phyloP scores from a whole-genome alignment of 2,797 vertebrate genomes.

The Peromyscus eremicus region DNA sequence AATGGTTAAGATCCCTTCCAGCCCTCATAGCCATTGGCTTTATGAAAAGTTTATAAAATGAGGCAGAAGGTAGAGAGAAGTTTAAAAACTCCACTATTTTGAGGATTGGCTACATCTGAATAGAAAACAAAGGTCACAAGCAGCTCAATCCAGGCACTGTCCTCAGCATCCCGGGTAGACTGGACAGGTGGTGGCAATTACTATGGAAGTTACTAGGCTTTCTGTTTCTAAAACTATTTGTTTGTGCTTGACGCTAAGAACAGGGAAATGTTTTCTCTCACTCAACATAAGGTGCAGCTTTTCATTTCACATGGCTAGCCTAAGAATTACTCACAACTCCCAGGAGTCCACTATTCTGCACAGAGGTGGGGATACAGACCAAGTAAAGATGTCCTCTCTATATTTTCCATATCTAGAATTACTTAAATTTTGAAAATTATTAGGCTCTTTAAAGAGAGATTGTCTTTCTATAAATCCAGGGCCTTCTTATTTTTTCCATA shows the following conservation, averaged over 20 bases:
- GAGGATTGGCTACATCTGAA: not conserved
- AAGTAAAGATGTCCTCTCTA: not conserved
- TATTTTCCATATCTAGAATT: constrained; percentile 68
- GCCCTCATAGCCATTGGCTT: not conserved
- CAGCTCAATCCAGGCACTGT: not conserved
- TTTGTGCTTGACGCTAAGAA: constrained; percentile 55
- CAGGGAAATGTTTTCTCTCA: constrained; percentile 57
- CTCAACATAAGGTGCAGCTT: constrained; percentile 46
- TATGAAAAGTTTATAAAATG: constrained; percentile 45
- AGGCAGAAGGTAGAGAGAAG: not conserved
- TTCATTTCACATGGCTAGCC: constrained; percentile 40
- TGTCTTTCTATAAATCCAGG: not conserved
- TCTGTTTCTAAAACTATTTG: constrained; percentile 28
- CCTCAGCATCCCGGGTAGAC: not conserved
- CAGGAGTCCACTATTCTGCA: constrained; percentile 67
- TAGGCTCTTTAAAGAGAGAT: not conserved
- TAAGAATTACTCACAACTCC: constrained; percentile 73
- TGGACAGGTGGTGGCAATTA: not conserved
- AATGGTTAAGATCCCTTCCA: not conserved
- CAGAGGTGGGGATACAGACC: not conserved
- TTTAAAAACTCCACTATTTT: not conserved
- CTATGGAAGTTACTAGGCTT: not conserved
- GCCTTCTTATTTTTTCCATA: constrained; percentile 15
- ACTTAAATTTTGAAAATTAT: constrained; percentile 61
- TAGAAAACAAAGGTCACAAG: not conserved